Evolutionary conservation across 2,113 vertebrate genomes (phyloP).

Genomic region (Notarius lentiginosus): DNA sequence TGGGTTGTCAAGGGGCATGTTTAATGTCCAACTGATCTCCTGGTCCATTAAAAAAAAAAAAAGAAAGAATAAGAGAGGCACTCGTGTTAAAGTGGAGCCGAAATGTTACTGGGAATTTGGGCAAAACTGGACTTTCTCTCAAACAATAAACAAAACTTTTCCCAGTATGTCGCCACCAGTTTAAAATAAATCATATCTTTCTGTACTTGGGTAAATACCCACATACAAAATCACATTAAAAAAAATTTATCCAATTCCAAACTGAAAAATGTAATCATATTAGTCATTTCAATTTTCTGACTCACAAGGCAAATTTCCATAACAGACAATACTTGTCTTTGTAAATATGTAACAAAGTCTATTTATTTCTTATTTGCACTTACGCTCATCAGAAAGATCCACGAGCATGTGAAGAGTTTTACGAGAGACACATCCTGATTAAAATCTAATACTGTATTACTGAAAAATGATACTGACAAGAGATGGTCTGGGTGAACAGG

Average conservation of each 20-base stretch:
- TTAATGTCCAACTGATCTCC: conserved; percentile 21
- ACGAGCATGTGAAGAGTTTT: neutral
- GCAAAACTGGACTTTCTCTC: neutral
- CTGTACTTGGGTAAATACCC: neutral
- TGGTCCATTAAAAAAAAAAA: neutral
- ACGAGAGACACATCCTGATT: neutral
- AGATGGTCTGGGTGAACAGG: neutral
- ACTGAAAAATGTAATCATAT: neutral
- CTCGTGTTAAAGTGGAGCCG: neutral
- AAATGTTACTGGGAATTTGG: neutral
- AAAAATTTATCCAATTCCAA: neutral
- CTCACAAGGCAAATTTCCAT: neutral
- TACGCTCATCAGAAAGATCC: neutral
- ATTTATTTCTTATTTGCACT: neutral
- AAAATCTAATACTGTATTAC: neutral
- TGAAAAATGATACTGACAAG: neutral
- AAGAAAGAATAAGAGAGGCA: neutral
- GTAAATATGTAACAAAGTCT: neutral
- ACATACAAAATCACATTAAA: neutral
- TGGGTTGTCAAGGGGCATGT: conserved; percentile 12
- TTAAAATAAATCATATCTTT: neutral
- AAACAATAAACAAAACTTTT: neutral
- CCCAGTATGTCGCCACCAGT: neutral
- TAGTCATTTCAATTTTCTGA: neutral
- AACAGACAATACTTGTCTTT: neutral